Percentiles rank a stretch among this genome's conserved stretches.
Evolutionary conservation across 2,888 invertebrate genomes (phyloP).

Genomic region (Caradrina clavipalpis): DNA sequence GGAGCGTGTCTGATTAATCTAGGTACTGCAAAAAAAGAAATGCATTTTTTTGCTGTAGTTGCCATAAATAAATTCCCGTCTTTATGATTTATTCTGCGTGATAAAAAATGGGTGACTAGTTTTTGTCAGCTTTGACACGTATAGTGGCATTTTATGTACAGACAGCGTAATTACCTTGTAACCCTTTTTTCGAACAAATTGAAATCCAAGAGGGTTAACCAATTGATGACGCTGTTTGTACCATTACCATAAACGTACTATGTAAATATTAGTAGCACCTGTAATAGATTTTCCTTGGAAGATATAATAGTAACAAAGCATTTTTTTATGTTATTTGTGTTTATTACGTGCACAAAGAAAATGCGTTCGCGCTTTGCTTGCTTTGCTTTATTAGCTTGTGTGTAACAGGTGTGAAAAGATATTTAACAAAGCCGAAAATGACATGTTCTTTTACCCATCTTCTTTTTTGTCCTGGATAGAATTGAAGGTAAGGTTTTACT

Average conservation of each 20-base stretch:
- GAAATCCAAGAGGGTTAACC: too few relatives aligned
- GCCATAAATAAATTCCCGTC: neutral
- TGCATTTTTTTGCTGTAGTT: too few relatives aligned
- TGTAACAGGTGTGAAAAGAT: too few relatives aligned
- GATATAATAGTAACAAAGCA: conserved; percentile 22
- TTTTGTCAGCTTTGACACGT: neutral
- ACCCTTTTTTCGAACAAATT: too few relatives aligned
- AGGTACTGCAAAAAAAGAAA: neutral
- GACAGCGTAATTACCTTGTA: too few relatives aligned
- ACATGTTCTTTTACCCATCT: too few relatives aligned
- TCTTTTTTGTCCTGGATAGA: too few relatives aligned
- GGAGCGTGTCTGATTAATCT: neutral
- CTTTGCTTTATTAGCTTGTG: conserved; percentile 5
- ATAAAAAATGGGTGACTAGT: neutral
- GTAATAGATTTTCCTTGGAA: neutral
- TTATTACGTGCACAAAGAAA: neutral
- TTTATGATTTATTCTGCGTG: neutral
- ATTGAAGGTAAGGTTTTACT: too few relatives aligned
- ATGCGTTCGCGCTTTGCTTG: neutral
- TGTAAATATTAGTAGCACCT: conserved; percentile 2
- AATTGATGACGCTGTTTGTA: too few relatives aligned
- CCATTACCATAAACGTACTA: neutral
- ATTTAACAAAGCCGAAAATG: too few relatives aligned
- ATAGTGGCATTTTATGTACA: neutral
- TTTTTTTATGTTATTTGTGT: conserved; percentile 3